Percentiles rank a stretch among this genome's conserved stretches.
phyloP scores from a whole-genome alignment of 2,113 vertebrate species.

The Labeo rohita region DNA sequence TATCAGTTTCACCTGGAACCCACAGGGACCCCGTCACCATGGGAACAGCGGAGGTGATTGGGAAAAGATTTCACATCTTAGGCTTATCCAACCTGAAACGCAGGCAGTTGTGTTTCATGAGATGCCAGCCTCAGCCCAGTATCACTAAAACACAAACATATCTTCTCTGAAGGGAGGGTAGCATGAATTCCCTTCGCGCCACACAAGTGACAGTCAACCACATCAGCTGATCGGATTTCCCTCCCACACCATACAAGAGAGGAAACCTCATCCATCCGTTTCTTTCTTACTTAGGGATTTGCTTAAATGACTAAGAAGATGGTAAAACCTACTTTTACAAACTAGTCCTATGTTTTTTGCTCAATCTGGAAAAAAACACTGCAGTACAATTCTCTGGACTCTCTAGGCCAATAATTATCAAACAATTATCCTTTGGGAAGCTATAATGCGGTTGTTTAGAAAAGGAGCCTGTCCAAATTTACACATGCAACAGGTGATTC shows the following conservation, averaged over 20 bases:
- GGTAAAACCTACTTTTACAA: no score
- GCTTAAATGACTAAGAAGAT: no score
- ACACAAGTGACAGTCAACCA: not conserved
- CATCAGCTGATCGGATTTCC: not conserved
- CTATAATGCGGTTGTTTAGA: no score
- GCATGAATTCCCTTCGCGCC: not conserved
- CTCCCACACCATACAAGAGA: not conserved
- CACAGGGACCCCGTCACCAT: conserved; percentile 17
- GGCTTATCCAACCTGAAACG: conserved; percentile 14
- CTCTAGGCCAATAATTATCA: no score
- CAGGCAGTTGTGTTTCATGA: conserved; percentile 3
- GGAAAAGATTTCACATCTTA: conserved; percentile 33
- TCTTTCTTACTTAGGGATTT: not conserved
- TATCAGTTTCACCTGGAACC: conserved; percentile 14
- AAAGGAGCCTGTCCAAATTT: no score
- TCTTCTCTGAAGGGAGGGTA: not conserved
- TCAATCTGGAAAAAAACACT: no score
- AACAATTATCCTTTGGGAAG: no score
- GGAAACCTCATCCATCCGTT: not conserved
- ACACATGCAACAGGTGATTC: no score
- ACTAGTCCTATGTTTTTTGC: no score
- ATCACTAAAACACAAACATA: conserved; percentile 8
- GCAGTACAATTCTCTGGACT: no score
- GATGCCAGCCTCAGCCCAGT: not conserved
- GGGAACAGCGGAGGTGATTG: conserved; percentile 21